Evolutionary conservation across 1,140 invertebrate genomes (phyloP).

Genomic region (Pseudomyrmex flavicornis): DNA sequence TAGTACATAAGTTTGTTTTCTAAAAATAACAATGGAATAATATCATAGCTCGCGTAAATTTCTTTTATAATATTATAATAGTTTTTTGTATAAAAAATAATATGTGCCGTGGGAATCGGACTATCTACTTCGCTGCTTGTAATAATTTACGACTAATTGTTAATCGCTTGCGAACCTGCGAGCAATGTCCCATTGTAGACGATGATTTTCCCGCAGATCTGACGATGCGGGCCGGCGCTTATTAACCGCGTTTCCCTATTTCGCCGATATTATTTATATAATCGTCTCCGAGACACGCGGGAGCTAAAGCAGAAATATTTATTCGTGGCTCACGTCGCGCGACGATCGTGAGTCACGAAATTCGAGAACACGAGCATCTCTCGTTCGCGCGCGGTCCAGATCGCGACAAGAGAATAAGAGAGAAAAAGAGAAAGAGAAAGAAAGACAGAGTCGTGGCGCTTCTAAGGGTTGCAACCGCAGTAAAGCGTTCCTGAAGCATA

Average conservation of each 20-base stretch:
- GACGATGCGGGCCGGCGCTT: constrained; percentile 50
- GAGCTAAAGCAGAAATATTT: constrained; percentile 72
- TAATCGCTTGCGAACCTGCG: constrained; percentile 20
- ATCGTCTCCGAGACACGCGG: constrained; percentile 48
- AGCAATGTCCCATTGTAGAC: constrained; percentile 19
- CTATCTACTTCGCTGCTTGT: neutral
- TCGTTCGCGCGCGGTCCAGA: neutral
- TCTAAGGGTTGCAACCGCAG: neutral
- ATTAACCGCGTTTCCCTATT: constrained; percentile 67
- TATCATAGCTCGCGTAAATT: neutral
- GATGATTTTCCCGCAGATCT: constrained; percentile 49
- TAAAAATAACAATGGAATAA: too few species aligned
- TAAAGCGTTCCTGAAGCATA: neutral
- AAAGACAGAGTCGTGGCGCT: neutral
- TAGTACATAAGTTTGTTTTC: too few species aligned
- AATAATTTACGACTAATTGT: neutral
- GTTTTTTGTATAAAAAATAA: neutral
- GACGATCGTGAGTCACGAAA: constrained; percentile 71
- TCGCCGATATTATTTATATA: constrained; percentile 77
- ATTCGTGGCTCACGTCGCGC: constrained; percentile 68
- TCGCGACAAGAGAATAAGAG: neutral
- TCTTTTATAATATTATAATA: neutral
- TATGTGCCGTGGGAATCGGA: neutral
- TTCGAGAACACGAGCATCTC: constrained; percentile 38
- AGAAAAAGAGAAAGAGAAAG: too few species aligned